These are phyloP conservation scores for Drosophila novamexicana DNA, from an alignment of 1,140 invertebrate species.

Conservation along the genomic window DNA sequence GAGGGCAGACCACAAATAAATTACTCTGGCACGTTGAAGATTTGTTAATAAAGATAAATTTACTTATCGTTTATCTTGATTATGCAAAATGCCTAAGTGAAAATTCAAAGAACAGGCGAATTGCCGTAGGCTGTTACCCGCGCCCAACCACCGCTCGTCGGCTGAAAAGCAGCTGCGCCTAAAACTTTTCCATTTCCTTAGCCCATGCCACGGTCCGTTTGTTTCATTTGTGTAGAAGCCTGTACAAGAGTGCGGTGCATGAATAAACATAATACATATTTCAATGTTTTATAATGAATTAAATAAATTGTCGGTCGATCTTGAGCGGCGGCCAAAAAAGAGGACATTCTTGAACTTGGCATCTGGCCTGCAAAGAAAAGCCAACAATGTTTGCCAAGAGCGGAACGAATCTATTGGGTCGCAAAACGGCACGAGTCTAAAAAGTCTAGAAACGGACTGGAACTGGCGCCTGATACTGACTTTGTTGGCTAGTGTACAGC, in stretches of 20 bases:
- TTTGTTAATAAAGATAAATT: conserved; percentile 83
- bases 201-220: conserved; percentile 28
- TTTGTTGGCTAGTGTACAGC: conserved; percentile 33
- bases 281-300: conserved; percentile 82
- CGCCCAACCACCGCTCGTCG: not conserved
- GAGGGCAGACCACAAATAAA: conserved; percentile 71
- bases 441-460: not conserved
- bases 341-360: conserved; percentile 41
- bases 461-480: conserved; percentile 11
- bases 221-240: conserved; percentile 25
- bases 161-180: conserved; percentile 58
- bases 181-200: conserved; percentile 75
- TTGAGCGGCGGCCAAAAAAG: conserved; percentile 35
- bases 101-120: conserved; percentile 66
- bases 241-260: conserved; percentile 16
- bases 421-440: not conserved
- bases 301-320: conserved; percentile 74
- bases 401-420: not conserved
- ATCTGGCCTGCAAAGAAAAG: conserved; percentile 13
- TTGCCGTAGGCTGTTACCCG: conserved; percentile 6
- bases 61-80: conserved; percentile 83
- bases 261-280: conserved; percentile 78
- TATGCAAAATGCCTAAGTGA: conserved; percentile 82
- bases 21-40: conserved; percentile 75
- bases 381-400: conserved; percentile 48